Evolutionary conservation across 2,797 vertebrate species (phyloP).

Genomic region (Ibycter americanus): DNA sequence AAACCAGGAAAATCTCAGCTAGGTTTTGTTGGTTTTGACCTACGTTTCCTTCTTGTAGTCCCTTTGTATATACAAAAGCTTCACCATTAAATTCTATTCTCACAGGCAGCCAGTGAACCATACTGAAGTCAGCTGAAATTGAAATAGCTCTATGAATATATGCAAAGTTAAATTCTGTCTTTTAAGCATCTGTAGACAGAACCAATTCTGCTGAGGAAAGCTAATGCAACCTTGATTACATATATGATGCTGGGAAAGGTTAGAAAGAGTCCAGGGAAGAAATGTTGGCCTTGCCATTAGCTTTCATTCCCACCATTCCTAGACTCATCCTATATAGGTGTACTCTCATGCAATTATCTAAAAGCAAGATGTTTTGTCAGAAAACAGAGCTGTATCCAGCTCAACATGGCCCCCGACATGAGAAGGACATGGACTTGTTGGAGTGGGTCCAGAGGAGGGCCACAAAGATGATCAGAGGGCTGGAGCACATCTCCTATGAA

Average conservation of each 20-base stretch:
- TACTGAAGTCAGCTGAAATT: not conserved
- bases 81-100: not conserved
- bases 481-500: not conserved
- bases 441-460: not conserved
- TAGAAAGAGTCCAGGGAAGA: not conserved
- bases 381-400: not conserved
- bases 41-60: not conserved
- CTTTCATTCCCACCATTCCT: not conserved
- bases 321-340: not conserved
- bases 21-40: slow-evolving; percentile 1
- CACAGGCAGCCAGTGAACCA: not conserved
- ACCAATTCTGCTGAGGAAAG: not conserved
- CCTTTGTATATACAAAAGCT: not conserved
- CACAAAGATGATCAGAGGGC: not conserved
- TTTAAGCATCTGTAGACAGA: not conserved
- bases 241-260: not conserved
- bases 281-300: not conserved
- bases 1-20: slow-evolving; percentile 4
- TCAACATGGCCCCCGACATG: not conserved
- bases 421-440: not conserved
- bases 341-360: not conserved
- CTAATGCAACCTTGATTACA: not conserved
- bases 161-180: not conserved
- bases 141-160: not conserved
- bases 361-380: not conserved